These are phyloP conservation scores for Epinotia demarniana DNA, from an alignment of 2,888 invertebrate genomes.

Conservation along the genomic window DNA sequence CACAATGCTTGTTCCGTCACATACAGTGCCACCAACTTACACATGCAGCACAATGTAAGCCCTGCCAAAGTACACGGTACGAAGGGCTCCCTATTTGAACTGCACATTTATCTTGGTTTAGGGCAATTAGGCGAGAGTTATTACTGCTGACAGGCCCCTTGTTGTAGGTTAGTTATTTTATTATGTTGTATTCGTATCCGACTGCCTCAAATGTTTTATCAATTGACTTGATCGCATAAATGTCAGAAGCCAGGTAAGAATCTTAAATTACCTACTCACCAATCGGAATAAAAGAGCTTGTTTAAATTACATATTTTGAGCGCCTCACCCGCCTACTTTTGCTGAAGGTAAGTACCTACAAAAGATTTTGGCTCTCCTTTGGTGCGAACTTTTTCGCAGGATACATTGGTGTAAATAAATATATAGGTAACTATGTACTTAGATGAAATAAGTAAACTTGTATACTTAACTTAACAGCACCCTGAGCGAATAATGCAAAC, in stretches of 20 bases:
- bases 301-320: no score
- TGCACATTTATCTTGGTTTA: conserved; percentile 1
- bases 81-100: background rate
- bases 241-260: background rate
- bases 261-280: no score
- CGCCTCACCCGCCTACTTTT: no score
- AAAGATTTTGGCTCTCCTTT: no score
- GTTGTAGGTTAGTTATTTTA: conserved; percentile 34
- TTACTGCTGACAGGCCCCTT: conserved; percentile 37
- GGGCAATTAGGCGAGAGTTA: conserved; percentile 64
- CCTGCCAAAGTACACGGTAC: background rate
- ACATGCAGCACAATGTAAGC: background rate
- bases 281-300: no score
- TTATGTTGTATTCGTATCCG: conserved; percentile 19
- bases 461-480: background rate
- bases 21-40: conserved; percentile 41
- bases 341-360: no score
- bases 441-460: background rate
- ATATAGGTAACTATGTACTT: no score
- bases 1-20: conserved; percentile 61
- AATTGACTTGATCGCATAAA: background rate
- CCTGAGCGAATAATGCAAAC: background rate
- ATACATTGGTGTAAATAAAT: no score
- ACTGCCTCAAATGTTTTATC: background rate
- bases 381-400: no score